Evolutionary conservation across 2,113 vertebrate species (phyloP), one percentile per base, ranked within the genome.

Genomic region (Poecile atricapillus): DNA sequence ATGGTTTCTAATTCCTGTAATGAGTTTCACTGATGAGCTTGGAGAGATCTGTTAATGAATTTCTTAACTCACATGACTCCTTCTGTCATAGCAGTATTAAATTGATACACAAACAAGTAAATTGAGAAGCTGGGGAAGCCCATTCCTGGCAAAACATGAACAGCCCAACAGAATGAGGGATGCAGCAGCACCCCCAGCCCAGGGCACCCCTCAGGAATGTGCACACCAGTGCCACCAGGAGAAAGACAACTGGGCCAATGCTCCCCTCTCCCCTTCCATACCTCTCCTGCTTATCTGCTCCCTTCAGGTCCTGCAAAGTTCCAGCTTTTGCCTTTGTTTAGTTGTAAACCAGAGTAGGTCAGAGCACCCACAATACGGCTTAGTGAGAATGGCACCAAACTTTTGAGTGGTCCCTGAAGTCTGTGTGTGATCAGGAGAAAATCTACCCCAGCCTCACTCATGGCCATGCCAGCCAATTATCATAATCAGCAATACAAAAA

Each of bases 1-100:
- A 95, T 77, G 79, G 31, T 83, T 39, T 83, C n/a, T 65, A 94
- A 84, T 90, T 86, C 93, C 56, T 59, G 28, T 83, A 93, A 92
- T 83, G 59, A 11, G 7, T 91, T 95, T 68, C 74, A 60, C 28
- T 87, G 49, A 82, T 64, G 70, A 93, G 39, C 39, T 80, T 74
- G 31, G 88, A 85, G 43, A 80, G n/a, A 58, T 62, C 55, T 86
- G 46, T 28, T 90, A 81, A 86, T 83, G 28, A 94, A 80, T 88
- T 79, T 67, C 53, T 79, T 52, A 87, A 44, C 22, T 87, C 49
- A 25, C 35, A 62, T 62, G n/a, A 50, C 18, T 88, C 71, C 59
- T 80, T 88, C 59, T 70, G 43, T 25, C 52, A 49, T 1, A 43
- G 19, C 14, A 43, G 20, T 25, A 67, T 49, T 73, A 62, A 68